A percentile compares a stretch with the other conserved stretches of the same genome.
Conservation (phyloP, 2,888 invertebrate genomes). For the Orgyia antiqua region DNA sequence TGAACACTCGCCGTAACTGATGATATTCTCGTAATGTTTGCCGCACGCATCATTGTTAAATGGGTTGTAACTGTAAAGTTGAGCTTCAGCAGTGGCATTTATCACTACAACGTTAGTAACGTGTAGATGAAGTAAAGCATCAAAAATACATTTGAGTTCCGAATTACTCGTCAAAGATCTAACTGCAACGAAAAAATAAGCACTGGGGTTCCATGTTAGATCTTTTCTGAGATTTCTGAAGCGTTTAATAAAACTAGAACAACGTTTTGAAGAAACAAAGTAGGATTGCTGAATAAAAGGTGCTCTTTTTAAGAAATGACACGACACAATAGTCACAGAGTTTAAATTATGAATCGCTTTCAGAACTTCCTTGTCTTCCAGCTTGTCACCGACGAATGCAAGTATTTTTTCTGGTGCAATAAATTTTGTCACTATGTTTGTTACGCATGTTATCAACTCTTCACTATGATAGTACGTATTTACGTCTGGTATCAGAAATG, state of each 20-base stretch:
- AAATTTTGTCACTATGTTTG: conserved; percentile 12
- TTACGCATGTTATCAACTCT: conserved; percentile 11
- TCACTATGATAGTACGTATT: neutral
- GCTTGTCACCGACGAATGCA: conserved; percentile 9
- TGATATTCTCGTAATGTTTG: conserved; percentile 36
- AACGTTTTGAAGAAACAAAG: conserved; percentile 24
- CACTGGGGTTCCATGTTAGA: conserved; percentile 38
- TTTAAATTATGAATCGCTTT: conserved; percentile 7
- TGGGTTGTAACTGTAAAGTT: conserved; percentile 49
- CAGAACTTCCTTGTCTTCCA: conserved; percentile 9
- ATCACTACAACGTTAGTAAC: conserved; percentile 36
- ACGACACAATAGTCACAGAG: conserved; percentile 5
- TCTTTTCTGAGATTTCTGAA: conserved; percentile 24
- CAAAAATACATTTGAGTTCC: conserved; percentile 33
- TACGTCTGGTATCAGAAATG: conserved; percentile 1
- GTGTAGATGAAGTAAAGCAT: conserved; percentile 31
- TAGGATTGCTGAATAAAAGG: conserved; percentile 24
- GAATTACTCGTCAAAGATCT: conserved; percentile 11
- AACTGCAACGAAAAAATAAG: conserved; percentile 36
- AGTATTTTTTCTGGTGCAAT: conserved; percentile 11
- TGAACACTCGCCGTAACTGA: conserved; percentile 38
- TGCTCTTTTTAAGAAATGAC: neutral
- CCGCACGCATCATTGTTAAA: conserved; percentile 51
- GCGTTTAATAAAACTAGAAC: conserved; percentile 14
- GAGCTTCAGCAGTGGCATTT: conserved; percentile 28